Conservation (phyloP, 53 echinoderm and acorn worm genomes). For the Holothuria scabra region DNA sequence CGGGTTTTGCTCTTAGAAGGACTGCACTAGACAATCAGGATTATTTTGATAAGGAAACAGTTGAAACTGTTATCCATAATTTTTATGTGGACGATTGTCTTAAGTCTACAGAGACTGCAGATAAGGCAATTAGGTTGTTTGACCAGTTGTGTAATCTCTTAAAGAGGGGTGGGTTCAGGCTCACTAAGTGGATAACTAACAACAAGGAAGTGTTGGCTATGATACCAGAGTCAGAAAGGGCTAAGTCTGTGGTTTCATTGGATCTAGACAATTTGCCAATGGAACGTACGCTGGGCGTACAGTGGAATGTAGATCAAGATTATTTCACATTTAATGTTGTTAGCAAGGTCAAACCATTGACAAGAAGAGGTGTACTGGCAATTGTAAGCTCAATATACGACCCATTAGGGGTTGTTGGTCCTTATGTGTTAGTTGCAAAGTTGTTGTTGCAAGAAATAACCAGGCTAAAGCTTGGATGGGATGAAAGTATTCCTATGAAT, state of each 20-base stretch:
- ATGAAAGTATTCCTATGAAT: slow-evolving; percentile 51
- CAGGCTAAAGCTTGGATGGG: slow-evolving; percentile 58
- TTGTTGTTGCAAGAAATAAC: slow-evolving; percentile 62
- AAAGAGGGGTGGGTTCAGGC: too few species aligned
- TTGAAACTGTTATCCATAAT: neutral
- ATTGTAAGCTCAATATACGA: slow-evolving; percentile 68
- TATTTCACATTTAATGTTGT: slow-evolving; percentile 53
- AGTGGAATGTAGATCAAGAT: slow-evolving; percentile 59
- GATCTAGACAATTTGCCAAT: slow-evolving; percentile 56
- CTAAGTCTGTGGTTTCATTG: slow-evolving; percentile 51
- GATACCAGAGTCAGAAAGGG: slow-evolving; percentile 67
- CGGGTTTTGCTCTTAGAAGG: slow-evolving; percentile 45
- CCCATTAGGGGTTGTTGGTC: slow-evolving; percentile 68
- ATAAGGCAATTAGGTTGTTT: slow-evolving; percentile 11
- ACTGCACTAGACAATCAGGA: slow-evolving; percentile 28
- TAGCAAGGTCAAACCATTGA: slow-evolving; percentile 42
- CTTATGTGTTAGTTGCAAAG: slow-evolving; percentile 62
- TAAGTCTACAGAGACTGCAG: slow-evolving; percentile 28
- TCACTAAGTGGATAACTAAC: slow-evolving; percentile 59
- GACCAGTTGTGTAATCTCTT: slow-evolving; percentile 37
- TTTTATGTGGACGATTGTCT: slow-evolving; percentile 50
- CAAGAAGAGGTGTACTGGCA: slow-evolving; percentile 69
- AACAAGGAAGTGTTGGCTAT: slow-evolving; percentile 41
- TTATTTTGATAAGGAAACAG: slow-evolving; percentile 22
- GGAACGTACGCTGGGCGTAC: slow-evolving; percentile 64